Conservation (phyloP, 2,888 invertebrate genomes). For the Cosmia pyralina region DNA sequence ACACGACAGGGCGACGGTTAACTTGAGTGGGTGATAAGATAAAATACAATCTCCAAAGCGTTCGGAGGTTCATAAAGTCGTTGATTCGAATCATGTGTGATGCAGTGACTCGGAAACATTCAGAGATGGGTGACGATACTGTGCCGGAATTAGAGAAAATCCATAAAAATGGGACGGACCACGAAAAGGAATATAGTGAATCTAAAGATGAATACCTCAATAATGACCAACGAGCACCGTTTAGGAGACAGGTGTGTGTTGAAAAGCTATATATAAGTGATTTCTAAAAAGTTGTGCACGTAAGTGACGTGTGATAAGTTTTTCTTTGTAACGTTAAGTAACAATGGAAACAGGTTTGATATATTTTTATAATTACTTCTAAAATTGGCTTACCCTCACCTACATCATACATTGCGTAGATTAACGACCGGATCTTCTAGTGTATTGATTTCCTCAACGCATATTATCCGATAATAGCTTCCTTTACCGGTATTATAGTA, state of each 20-base stretch:
- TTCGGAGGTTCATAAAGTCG: conserved; percentile 68
- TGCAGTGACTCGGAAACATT: conserved; percentile 70
- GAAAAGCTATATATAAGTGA: conserved; percentile 44
- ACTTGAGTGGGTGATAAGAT: conserved; percentile 76
- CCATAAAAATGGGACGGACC: conserved; percentile 70
- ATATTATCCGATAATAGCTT: conserved; percentile 31
- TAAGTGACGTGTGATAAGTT: conserved; percentile 20
- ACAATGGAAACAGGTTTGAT: conserved; percentile 56
- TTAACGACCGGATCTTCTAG: conserved; percentile 40
- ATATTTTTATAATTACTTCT: conserved; percentile 26
- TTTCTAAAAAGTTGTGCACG: conserved; percentile 1
- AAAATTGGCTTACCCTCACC: conserved; percentile 44
- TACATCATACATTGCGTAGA: conserved; percentile 22
- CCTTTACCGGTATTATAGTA: conserved; percentile 13
- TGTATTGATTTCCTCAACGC: conserved; percentile 14
- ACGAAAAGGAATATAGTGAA: conserved; percentile 71
- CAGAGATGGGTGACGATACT: conserved; percentile 78
- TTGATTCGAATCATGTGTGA: conserved; percentile 66
- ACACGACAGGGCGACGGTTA: conserved; percentile 50
- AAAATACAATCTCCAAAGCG: conserved; percentile 68
- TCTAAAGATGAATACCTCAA: conserved; percentile 65
- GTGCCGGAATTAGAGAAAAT: conserved; percentile 82
- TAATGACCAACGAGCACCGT: conserved; percentile 69
- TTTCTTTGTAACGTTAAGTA: not conserved
- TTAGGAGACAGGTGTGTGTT: conserved; percentile 84